Evolutionary conservation across 2,888 invertebrate genomes (phyloP).

Genomic region (Pachliopta kotzebuea): DNA sequence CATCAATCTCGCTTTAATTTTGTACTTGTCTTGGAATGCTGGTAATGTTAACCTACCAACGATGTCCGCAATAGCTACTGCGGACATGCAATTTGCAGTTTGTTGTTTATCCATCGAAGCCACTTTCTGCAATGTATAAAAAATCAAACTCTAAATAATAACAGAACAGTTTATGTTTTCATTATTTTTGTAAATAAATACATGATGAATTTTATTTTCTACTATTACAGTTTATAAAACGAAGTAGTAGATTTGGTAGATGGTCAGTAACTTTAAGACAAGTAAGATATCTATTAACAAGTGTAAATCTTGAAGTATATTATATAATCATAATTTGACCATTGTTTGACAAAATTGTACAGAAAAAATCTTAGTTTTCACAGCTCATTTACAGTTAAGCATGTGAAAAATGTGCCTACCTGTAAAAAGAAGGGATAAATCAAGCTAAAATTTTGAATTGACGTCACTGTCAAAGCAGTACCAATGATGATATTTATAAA

Average conservation of each 20-base stretch:
- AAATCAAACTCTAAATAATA: neutral
- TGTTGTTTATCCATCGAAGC: conserved; percentile 68
- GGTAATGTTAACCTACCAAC: conserved; percentile 83
- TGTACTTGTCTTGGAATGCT: conserved; percentile 81
- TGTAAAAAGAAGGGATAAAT: conserved; percentile 85
- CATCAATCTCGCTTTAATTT: conserved; percentile 81
- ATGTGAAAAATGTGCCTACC: conserved; percentile 47
- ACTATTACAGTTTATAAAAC: too few species aligned
- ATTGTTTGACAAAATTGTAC: too few species aligned
- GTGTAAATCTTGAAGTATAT: too few species aligned
- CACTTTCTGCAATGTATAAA: conserved; percentile 52
- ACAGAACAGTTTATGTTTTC: neutral
- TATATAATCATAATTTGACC: too few species aligned
- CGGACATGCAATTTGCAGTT: conserved; percentile 86
- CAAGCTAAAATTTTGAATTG: conserved; percentile 86
- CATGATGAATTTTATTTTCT: too few species aligned
- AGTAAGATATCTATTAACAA: too few species aligned
- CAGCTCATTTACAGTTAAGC: too few species aligned
- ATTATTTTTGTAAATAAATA: too few species aligned
- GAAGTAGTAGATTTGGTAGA: too few species aligned
- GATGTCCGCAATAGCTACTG: conserved; percentile 84
- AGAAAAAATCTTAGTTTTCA: too few species aligned
- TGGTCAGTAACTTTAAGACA: too few species aligned
- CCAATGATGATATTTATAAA: conserved; percentile 85
- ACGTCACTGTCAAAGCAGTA: conserved; percentile 83